A percentile compares a stretch with the other conserved stretches of the same genome.
Evolutionary conservation across 1,140 invertebrate genomes (phyloP).

Genomic region (Drosophila asahinai): DNA sequence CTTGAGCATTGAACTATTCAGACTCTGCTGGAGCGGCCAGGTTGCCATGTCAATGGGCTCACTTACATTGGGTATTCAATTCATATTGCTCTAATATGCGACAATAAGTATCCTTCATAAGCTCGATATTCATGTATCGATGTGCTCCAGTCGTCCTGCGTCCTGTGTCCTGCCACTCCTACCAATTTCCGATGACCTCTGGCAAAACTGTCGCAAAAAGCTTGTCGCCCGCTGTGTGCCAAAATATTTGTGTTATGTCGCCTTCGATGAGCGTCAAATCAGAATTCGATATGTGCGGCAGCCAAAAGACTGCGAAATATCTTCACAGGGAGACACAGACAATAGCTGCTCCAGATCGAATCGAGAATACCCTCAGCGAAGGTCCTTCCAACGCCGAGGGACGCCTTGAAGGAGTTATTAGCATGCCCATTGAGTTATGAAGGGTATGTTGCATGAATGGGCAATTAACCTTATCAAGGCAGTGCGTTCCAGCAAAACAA

Average conservation of each 20-base stretch:
- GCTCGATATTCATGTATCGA: conserved; percentile 32
- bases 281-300: conserved; percentile 62
- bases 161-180: not conserved
- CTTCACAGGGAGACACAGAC: conserved; percentile 12
- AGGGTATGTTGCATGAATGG: conserved; percentile 52
- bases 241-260: conserved; percentile 59
- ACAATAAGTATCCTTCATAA: conserved; percentile 53
- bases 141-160: not conserved
- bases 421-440: conserved; percentile 35
- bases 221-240: conserved; percentile 58
- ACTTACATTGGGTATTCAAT: conserved; percentile 43
- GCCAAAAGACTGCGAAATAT: conserved; percentile 49
- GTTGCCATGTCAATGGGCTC: conserved; percentile 49
- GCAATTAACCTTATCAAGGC: conserved; percentile 79
- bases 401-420: conserved; percentile 20
- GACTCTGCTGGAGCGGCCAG: not conserved
- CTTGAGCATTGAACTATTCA: not conserved
- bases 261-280: conserved; percentile 62
- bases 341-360: conserved; percentile 25
- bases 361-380: conserved; percentile 13
- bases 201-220: conserved; percentile 47
- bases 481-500: conserved; percentile 30
- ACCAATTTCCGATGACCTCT: conserved; percentile 56
- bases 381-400: not conserved
- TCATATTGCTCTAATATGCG: conserved; percentile 56